Conservation (phyloP, 2,888 invertebrate species). For the Pharmacophagus antenor region DNA sequence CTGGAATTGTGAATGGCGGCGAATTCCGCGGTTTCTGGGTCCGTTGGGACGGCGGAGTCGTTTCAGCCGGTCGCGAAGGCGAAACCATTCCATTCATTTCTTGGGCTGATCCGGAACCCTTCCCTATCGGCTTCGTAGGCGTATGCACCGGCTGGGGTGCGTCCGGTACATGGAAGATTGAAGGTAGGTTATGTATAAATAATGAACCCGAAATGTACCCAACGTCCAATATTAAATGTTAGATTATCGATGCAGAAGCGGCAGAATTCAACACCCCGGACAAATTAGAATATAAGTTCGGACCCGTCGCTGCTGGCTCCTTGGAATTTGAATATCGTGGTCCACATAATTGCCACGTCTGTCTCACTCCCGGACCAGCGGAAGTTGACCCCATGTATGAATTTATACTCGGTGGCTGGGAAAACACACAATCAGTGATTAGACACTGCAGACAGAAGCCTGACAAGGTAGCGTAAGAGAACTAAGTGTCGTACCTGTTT, state of each 20-base stretch:
- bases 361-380: conserved; percentile 76
- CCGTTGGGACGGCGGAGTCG: conserved; percentile 85
- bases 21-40: conserved; percentile 93
- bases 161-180: conserved; percentile 89
- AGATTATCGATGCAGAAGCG: conserved; percentile 72
- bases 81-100: conserved; percentile 87
- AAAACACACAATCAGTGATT: conserved; percentile 83
- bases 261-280: conserved; percentile 79
- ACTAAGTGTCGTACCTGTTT: conserved; percentile 38
- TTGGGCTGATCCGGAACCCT: conserved; percentile 85
- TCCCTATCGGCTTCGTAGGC: conserved; percentile 87
- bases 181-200: conserved; percentile 76
- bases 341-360: conserved; percentile 84
- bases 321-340: conserved; percentile 82
- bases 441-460: conserved; percentile 83
- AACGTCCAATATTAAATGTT: conserved; percentile 55
- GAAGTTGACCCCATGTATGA: conserved; percentile 84
- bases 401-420: conserved; percentile 85
- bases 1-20: conserved; percentile 85
- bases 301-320: conserved; percentile 76
- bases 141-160: conserved; percentile 94
- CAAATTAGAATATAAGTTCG: conserved; percentile 81
- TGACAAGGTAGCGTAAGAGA: conserved; percentile 75
- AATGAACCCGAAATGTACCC: conserved; percentile 69
- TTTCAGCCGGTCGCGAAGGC: conserved; percentile 87